Base-by-base conservation (phyloP, 1,140 invertebrate genomes). In the Mya arenaria region DNA sequence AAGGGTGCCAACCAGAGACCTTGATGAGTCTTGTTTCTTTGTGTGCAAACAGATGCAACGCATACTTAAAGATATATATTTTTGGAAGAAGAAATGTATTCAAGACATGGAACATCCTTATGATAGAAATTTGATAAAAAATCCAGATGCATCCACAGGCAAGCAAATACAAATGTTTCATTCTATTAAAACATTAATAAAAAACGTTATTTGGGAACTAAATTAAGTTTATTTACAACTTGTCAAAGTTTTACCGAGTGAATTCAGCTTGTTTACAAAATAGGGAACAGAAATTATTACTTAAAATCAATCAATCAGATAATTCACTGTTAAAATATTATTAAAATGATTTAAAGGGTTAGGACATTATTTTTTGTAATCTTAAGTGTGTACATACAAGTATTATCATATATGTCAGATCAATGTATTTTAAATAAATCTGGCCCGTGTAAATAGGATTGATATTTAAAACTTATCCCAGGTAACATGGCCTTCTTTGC, bases 111-210 rank as follows among this genome's bases (percentile, higher is more conserved):
- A n/a, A n/a, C n/a, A n/a, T n/a, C n/a, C n/a, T n/a, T n/a, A n/a
- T n/a, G 30, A 68, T 0, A 44, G 37, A n/a, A 79, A 79, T 48
- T 60, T 79, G 63, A 79, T 79, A 30, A 39, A 69, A 30, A 79
- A 79, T 66, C 75, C 75, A 34, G 44, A 55, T 58, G 75, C 75
- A n/a, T 1, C 28, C 19, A 65, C 23, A 23, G 65, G 65, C 48
- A 23, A 68, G 65, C 28, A 3, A n/a, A n/a, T n/a, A n/a, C n/a
- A n/a, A n/a, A 48, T 13, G 44, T n/a, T 19, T 56, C n/a, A 4
- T 6, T n/a, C 55, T 6, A 19, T 4, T 4, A n/a, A 19, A n/a
- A n/a, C 30, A 23, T 6, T n/a, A n/a, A n/a, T n/a, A n/a, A n/a
- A n/a, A n/a, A n/a, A n/a, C n/a, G n/a, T n/a, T n/a, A n/a, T n/a